Percentiles rank a stretch among this genome's conserved stretches.
These are phyloP conservation scores for Tympanoctomys barrerae DNA, from an alignment of 2,797 vertebrate genomes.

Conservation along the genomic window DNA sequence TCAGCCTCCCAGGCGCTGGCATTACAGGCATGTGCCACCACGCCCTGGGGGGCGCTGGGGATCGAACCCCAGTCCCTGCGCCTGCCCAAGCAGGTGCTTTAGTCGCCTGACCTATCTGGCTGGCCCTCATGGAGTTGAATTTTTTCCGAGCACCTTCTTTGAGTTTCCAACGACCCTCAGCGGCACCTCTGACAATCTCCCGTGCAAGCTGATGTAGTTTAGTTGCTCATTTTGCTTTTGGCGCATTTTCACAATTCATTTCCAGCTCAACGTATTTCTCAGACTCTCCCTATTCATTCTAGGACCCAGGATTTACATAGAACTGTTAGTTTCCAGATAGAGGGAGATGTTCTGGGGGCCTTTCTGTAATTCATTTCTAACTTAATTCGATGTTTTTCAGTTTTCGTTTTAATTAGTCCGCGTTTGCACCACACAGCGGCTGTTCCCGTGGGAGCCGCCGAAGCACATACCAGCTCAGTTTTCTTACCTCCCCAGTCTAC, in stretches of 20 bases:
- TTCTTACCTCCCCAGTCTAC: neutral
- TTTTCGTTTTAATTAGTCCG: too few relatives aligned
- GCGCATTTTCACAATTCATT: neutral
- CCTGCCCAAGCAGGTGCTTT: too few relatives aligned
- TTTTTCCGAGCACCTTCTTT: neutral
- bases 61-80: too few relatives aligned
- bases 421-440: neutral
- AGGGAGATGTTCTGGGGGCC: neutral
- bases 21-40: too few relatives aligned
- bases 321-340: neutral
- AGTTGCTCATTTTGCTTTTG: neutral
- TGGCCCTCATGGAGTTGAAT: too few relatives aligned
- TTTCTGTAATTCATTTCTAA: neutral
- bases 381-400: neutral
- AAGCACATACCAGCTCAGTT: fast-evolving
- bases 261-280: neutral
- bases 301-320: neutral
- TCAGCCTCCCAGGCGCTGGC: too few relatives aligned
- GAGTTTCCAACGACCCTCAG: too few relatives aligned
- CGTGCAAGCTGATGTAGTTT: neutral
- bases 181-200: neutral
- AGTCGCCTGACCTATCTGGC: too few relatives aligned
- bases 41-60: too few relatives aligned
- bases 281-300: neutral
- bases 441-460: neutral